Conservation (phyloP, 2,797 vertebrate species). For the Argya squamiceps region DNA sequence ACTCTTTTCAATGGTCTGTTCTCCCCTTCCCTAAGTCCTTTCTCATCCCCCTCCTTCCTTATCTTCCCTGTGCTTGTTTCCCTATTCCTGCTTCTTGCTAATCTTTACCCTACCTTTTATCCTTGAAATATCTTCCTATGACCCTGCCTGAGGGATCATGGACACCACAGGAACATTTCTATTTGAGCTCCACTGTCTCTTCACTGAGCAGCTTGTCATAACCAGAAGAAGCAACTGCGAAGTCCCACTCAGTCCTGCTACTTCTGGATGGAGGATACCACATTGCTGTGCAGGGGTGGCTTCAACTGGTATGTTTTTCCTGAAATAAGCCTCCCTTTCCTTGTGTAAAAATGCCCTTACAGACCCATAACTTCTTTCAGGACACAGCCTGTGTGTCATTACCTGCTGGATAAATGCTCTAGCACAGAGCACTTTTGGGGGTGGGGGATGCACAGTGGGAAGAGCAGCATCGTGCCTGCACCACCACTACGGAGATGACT, state of each 20-base stretch:
- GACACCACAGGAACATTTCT: not conserved
- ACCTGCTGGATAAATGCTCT: not conserved
- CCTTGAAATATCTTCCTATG: not conserved
- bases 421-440: not conserved
- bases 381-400: not conserved
- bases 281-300: not conserved
- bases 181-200: not conserved
- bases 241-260: not conserved
- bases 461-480: not conserved
- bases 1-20: not conserved
- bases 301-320: not conserved
- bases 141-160: not conserved
- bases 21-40: not conserved
- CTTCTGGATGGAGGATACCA: not conserved
- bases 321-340: not conserved
- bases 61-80: not conserved
- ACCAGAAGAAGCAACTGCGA: not conserved
- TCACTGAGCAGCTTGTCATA: not conserved
- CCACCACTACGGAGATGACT: slow-evolving; percentile 11
- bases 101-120: not conserved
- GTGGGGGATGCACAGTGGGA: not conserved
- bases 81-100: not conserved
- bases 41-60: not conserved
- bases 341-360: not conserved
- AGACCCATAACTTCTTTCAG: not conserved